Base-by-base conservation (phyloP, 1,140 invertebrate species). In the Panagrolaimus sp. region DNA sequence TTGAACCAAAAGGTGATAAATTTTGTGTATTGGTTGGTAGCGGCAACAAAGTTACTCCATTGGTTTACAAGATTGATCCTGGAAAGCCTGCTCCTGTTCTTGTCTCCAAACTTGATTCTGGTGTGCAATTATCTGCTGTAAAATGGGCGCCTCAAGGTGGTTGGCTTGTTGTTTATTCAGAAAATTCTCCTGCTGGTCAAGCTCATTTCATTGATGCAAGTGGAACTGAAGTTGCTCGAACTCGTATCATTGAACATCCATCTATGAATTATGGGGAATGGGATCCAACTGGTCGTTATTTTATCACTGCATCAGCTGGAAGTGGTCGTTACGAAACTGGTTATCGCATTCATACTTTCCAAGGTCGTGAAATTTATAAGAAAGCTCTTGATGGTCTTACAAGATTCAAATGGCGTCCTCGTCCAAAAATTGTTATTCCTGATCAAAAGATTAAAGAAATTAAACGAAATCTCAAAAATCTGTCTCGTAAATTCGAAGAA, bases 211-310 rank as follows among this genome's bases (percentile, higher is more conserved):
- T 83, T 47, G 80, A 82, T 64, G 67, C 81, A 0, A 83, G 68
- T 42, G 65, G 72, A 11, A 53, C 74, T 9, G 82, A 84, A 67
- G 72, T 75, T n/a, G 79, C 72, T 25, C 65, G 72, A 38, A 74
- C 74, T 13, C 80, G 81, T 31, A 72, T 71, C 13, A 69, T 77
- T 14, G 83, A 83, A 64, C 81, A 84, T 65, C 68, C 72, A 8
- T 76, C 71, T 9, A 66, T 83, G 46, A 83, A 77, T 31, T 66
- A 83, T 69, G 78, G 74, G 3, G 94, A 97, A 84, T 99, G 96
- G 96, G 96, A 99, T 86, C 95, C 96, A 7, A 98, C 95, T 38
- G 96, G 96, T 16, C 87, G 96, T 79, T 99, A 96, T 84, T 92
- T 98, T 14, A 90, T 93, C 14, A 93, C 96, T 9, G 95, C 92